Evolutionary conservation across 1,140 invertebrate genomes (phyloP), one percentile per base, ranked within the genome.

Genomic region (Drosophila mauritiana): DNA sequence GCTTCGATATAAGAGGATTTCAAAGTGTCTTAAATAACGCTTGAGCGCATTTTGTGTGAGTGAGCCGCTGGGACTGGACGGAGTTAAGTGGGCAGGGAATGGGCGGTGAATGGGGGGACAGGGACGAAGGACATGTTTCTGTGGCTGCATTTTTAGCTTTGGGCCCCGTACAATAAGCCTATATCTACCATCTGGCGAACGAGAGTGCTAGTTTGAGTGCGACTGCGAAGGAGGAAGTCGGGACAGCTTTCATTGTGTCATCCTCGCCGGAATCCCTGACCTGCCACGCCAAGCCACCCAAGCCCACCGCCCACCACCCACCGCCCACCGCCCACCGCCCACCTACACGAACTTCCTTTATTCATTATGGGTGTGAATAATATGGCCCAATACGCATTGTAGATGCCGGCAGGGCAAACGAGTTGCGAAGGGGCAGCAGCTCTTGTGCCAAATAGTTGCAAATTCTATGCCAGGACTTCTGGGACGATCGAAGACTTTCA

Each of bases 311-410:
- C 10, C 37, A n/a, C 17, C 45, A 1, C 12, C 13, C 46, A 7
- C 25, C 25, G 1, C 13, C n/a, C 43, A 0, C 27, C 3, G 5
- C 20, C 10, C 37, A n/a, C 17, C 45, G 4, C 12, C 13, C 46
- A 7, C 25, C 25, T 10, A 15, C 34, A 12, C 59, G 36, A 54
- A 65, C 61, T 73, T 72, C 65, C 76, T 59, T 70, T 80, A 68
- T 74, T 80, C 78, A 80, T 80, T 80, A 80, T 80, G 78, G 78
- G 78, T 80, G 78, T 80, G 78, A 80, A 80, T 80, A 80, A 80
- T 80, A 80, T 68, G 69, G 62, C 63, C 73, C 56, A 51, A 52
- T 79, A 79, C 68, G 56, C 76, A 57, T 49, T 49, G 25, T 49
- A 31, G n/a, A 49, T 15, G 48, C 25, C 48, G 27, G n/a, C 48